These are phyloP conservation scores for Elephas maximus DNA, from an alignment of 2,113 vertebrate species.

Conservation along the genomic window DNA sequence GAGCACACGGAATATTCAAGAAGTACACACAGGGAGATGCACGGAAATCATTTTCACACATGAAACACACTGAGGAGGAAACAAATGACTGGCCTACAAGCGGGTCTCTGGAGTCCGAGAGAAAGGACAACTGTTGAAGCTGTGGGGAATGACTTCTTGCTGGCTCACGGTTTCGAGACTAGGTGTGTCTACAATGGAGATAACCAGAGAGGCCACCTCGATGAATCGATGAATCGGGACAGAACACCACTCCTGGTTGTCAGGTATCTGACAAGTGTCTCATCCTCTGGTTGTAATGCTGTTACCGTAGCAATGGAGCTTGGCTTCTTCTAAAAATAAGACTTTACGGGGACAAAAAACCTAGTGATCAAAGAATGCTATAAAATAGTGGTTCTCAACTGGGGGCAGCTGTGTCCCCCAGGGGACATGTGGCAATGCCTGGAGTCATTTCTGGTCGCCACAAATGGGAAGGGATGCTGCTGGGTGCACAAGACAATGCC, in stretches of 20 bases:
- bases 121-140: accelerated
- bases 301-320: background rate
- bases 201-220: too few species aligned
- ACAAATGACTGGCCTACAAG: accelerated
- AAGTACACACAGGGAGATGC: accelerated
- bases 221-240: background rate
- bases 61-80: accelerated
- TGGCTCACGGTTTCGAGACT: background rate
- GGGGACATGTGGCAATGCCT: background rate
- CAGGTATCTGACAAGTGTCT: background rate
- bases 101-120: background rate
- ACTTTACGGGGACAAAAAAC: background rate
- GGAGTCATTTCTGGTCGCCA: background rate
- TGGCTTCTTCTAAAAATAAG: background rate
- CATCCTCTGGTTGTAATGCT: background rate
- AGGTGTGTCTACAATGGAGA: background rate
- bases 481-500: background rate
- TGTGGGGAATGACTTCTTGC: too few species aligned
- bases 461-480: accelerated
- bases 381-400: background rate
- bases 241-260: too few species aligned
- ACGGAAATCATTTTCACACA: accelerated
- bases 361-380: background rate
- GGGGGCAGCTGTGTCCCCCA: background rate
- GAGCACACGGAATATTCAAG: background rate